Conservation (phyloP, 2,797 vertebrate species). For the Pitangus sulphuratus region DNA sequence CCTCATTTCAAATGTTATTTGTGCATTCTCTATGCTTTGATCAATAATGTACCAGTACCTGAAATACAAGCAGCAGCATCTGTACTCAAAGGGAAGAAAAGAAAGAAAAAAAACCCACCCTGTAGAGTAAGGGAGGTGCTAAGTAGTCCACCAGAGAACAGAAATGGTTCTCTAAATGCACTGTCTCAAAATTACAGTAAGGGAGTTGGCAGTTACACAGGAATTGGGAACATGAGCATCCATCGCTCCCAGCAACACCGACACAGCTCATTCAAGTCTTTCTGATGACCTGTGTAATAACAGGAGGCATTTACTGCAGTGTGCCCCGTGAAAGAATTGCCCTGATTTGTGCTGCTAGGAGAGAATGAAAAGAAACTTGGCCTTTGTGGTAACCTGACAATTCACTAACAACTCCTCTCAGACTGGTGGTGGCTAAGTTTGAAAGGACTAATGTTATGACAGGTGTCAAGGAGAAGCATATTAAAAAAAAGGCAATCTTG, state of each 20-base stretch:
- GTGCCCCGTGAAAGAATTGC: background rate
- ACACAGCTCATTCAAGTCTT: background rate
- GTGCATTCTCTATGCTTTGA: conserved; percentile 50
- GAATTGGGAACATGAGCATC: background rate
- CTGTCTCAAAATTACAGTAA: background rate
- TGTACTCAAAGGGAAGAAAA: background rate
- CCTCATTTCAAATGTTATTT: conserved; percentile 7
- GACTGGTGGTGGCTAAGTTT: background rate
- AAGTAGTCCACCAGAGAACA: background rate
- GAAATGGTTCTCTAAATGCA: background rate
- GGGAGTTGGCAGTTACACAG: background rate
- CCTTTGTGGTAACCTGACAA: background rate
- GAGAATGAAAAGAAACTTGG: background rate
- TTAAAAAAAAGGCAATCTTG: background rate
- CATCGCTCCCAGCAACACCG: background rate
- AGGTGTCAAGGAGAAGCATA: conserved; percentile 1
- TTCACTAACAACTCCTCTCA: background rate
- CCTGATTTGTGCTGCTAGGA: background rate
- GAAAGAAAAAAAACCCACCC: background rate
- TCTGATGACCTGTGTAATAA: background rate
- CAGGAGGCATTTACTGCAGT: background rate
- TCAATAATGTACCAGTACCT: conserved; percentile 38
- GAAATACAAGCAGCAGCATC: conserved; percentile 25
- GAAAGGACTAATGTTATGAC: conserved; percentile 19
- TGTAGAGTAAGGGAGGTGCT: background rate